A percentile compares a stretch with the other conserved stretches of the same genome.
These are phyloP conservation scores for Synanthedon vespiformis DNA, from an alignment of 2,888 invertebrate species.

Conservation along the genomic window DNA sequence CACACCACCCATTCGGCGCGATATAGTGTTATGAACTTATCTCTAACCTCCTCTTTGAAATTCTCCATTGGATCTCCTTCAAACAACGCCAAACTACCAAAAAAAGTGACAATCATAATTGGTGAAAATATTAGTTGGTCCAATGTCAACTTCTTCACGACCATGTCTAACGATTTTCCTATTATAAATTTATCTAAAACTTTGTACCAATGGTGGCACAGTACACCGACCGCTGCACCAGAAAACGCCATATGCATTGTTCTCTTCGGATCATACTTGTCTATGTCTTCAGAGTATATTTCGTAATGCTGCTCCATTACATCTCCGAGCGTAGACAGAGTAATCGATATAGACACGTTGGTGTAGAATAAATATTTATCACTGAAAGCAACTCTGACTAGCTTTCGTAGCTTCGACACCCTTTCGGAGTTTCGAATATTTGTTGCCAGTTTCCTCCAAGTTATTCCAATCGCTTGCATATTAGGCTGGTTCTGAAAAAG, in stretches of 20 bases:
- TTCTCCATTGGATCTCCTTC: conserved; percentile 75
- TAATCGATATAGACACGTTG: conserved; percentile 83
- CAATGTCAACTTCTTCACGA: conserved; percentile 82
- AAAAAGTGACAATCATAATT: conserved; percentile 83
- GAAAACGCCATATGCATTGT: conserved; percentile 84
- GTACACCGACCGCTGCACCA: conserved; percentile 82
- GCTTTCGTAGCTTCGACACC: conserved; percentile 23
- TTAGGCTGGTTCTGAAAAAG: conserved; percentile 27
- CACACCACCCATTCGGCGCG: conserved; percentile 93
- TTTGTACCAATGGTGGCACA: conserved; percentile 92
- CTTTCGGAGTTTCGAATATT: conserved; percentile 24
- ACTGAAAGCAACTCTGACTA: conserved; percentile 67
- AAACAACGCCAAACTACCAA: conserved; percentile 81
- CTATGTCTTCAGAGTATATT: conserved; percentile 72
- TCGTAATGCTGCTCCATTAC: conserved; percentile 87
- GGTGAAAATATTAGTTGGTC: conserved; percentile 93
- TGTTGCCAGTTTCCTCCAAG: conserved; percentile 41
- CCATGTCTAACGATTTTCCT: conserved; percentile 76
- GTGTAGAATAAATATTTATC: conserved; percentile 81
- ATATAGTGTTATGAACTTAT: conserved; percentile 84
- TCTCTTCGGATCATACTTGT: conserved; percentile 72
- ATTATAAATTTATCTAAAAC: conserved; percentile 81
- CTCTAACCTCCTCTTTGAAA: conserved; percentile 76
- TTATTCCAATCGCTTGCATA: conserved; percentile 40
- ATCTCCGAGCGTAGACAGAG: conserved; percentile 84